Percentiles rank a stretch among this genome's conserved stretches.
Conservation (phyloP, 2,888 invertebrate species). For the Tuberolachnus salignus region DNA sequence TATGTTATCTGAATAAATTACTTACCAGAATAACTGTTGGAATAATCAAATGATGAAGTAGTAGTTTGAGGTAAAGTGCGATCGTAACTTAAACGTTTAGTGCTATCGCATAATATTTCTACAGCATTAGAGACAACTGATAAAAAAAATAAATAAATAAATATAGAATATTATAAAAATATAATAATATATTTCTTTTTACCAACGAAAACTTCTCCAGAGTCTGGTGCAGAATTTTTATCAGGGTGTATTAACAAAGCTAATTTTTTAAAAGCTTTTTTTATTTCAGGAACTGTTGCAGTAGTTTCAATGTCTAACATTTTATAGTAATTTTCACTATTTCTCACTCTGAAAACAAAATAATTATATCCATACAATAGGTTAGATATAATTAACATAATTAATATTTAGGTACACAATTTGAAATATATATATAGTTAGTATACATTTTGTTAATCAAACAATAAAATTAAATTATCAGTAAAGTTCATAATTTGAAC, state of each 20-base stretch:
- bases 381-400: no score
- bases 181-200: background rate
- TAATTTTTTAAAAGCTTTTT: constrained; percentile 89
- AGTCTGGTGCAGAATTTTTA: constrained; percentile 95
- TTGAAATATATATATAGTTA: no score
- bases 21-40: no score
- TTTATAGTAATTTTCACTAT: constrained; percentile 96
- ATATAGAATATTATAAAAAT: background rate
- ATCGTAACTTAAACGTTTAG: constrained; percentile 23
- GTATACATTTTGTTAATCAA: no score
- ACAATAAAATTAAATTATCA: no score
- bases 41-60: no score
- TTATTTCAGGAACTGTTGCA: constrained; percentile 86
- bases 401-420: no score
- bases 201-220: constrained; percentile 84
- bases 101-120: constrained; percentile 17
- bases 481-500: no score
- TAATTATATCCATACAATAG: constrained; percentile 7
- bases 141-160: background rate
- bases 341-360: constrained; percentile 68
- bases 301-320: constrained; percentile 85
- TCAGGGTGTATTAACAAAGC: constrained; percentile 95
- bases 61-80: background rate
- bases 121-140: constrained; percentile 35
- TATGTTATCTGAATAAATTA: no score